Base-by-base conservation (phyloP, 2,113 vertebrate genomes). In the Fregata magnificens region DNA sequence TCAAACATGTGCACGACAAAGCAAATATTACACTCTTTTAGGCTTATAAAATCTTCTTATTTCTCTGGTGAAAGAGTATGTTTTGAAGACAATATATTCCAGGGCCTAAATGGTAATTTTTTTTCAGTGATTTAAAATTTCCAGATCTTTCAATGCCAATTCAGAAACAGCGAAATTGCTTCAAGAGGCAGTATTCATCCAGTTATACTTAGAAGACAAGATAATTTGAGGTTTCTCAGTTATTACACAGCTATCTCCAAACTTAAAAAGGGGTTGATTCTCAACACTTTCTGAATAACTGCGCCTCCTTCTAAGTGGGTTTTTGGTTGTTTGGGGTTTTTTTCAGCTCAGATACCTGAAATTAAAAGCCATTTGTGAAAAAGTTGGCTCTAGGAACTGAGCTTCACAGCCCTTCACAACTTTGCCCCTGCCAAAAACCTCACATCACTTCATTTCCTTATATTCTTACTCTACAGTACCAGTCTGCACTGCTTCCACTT, bases 1-100 rank as follows among this genome's bases (percentile, higher is more conserved):
- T 97, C 97, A 96, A 97, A 98, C 22, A 93, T 49, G 11, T 77
- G 63, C 40, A 89, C 50, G 62, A 96, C 84, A 91, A 91, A 93
- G 73, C 80, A 98, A 96, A 96, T 94, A 96, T 90, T 96, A 82
- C 25, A 90, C 61, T 76, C 13, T 61, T 79, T 94, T 69, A 94
- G 55, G 63, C 19, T 92, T 88, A 69, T 89, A 92, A 88, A 87
- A 66, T 72, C 47, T 67, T 76, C 18, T 79, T 66, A 72, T 66
- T 79, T 89, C 66, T 95, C 52, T 88, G 67, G 63, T 58, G 56
- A 73, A 94, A 95, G 63, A 84, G 28, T 78, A 44, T 21, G 8
- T 59, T 90, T 91, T 74, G 36, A 90, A 86, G 73, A 73, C 81
- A 90, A 77, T n/a, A 73, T 58, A 76, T 32, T 63, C 65, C 53